Evolutionary conservation across 2,888 invertebrate genomes (phyloP).

Genomic region (Drosophila subsilvestris): DNA sequence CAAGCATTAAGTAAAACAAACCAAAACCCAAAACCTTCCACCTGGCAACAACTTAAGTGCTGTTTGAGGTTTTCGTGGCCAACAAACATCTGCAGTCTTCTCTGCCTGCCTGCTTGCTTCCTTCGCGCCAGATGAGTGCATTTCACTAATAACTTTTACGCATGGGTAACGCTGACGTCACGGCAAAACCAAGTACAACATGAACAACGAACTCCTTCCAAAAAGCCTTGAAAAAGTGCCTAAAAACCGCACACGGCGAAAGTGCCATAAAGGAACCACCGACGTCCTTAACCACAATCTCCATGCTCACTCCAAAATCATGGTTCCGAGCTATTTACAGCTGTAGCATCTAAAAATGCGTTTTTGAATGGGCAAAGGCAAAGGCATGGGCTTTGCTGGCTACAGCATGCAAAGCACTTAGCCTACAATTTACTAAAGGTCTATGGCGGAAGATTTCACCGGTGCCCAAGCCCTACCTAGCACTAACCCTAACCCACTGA

Average conservation of each 20-base stretch:
- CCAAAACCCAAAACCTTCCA: conserved; percentile 48
- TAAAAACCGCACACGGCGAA: conserved; percentile 67
- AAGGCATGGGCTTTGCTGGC: conserved; percentile 18
- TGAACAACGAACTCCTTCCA: neutral
- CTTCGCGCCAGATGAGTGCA: conserved; percentile 52
- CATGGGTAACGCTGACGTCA: conserved; percentile 52
- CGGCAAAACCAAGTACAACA: conserved; percentile 2
- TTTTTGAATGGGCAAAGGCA: conserved; percentile 18
- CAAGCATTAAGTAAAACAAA: conserved; percentile 31
- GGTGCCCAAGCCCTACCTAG: neutral
- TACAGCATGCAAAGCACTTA: conserved; percentile 68
- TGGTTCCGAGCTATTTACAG: conserved; percentile 53
- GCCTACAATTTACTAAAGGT: conserved; percentile 77
- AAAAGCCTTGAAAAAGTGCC: conserved; percentile 56
- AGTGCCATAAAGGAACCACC: conserved; percentile 54
- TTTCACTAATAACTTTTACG: conserved; percentile 76
- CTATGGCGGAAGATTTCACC: conserved; percentile 53
- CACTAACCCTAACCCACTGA: neutral
- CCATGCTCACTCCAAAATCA: conserved; percentile 14
- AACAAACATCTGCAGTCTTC: conserved; percentile 44
- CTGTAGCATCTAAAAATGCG: conserved; percentile 52
- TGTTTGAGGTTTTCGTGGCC: conserved; percentile 67
- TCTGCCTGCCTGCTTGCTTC: neutral
- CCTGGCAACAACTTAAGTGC: conserved; percentile 73
- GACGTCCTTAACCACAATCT: conserved; percentile 49